These are phyloP conservation scores for Zenarchopterus dispar DNA, from an alignment of 2,797 vertebrate genomes.

Conservation along the genomic window DNA sequence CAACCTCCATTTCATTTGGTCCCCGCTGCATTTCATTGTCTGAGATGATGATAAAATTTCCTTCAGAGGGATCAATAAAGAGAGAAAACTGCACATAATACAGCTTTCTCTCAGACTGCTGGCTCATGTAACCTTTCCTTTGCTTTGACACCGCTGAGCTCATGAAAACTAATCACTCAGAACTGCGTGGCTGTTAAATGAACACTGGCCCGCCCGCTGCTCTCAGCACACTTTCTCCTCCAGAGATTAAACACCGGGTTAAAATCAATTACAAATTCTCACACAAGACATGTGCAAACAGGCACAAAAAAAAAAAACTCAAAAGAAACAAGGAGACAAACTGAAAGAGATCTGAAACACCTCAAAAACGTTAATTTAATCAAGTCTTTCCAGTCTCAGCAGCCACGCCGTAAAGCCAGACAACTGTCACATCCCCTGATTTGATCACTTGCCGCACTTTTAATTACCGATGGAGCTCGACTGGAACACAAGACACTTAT, in stretches of 20 bases:
- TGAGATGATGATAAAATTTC: constrained; percentile 15
- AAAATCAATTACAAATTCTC: constrained; percentile 41
- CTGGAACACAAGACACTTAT: constrained; percentile 10
- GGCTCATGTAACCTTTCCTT: constrained; percentile 18
- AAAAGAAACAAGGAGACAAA: constrained; percentile 14
- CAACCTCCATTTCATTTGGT: constrained; percentile 22
- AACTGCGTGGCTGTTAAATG: constrained; percentile 50
- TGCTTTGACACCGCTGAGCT: constrained; percentile 17
- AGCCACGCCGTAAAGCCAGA: constrained; percentile 30
- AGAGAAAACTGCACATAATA: constrained; percentile 22
- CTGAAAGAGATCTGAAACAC: not conserved
- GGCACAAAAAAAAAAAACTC: constrained; percentile 5
- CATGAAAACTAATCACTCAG: constrained; percentile 47
- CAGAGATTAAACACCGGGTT: constrained; percentile 32
- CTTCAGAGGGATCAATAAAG: constrained; percentile 33
- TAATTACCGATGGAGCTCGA: constrained; percentile 50
- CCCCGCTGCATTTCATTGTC: constrained; percentile 22
- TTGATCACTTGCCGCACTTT: constrained; percentile 40
- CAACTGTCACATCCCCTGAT: constrained; percentile 34
- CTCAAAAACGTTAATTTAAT: constrained; percentile 31
- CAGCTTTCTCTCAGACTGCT: constrained; percentile 3
- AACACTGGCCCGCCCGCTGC: constrained; percentile 19
- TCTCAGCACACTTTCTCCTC: constrained; percentile 24
- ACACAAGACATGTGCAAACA: not conserved
- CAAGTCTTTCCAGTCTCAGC: constrained; percentile 17